Conservation (phyloP, 2,888 invertebrate genomes). For the Acrobasis suavella region DNA sequence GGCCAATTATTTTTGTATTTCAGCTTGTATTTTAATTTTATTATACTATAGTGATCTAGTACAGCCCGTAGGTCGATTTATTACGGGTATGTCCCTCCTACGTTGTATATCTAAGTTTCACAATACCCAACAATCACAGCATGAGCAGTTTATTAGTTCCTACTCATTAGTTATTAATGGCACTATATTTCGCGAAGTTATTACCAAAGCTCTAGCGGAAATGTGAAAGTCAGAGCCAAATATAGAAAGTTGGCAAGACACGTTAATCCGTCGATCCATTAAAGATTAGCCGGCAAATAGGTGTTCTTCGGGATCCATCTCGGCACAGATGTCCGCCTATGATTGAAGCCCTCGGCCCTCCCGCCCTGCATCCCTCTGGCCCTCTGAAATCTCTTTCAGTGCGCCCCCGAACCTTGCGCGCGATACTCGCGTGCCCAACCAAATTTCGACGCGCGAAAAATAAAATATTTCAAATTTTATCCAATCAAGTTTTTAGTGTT, state of each 20-base stretch:
- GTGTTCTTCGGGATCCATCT: constrained; percentile 58
- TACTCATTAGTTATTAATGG: background rate
- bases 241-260: constrained; percentile 10
- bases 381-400: constrained; percentile 16
- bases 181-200: background rate
- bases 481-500: background rate
- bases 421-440: constrained; percentile 3
- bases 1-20: too few relatives aligned
- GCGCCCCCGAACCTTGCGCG: constrained; percentile 14
- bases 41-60: too few relatives aligned
- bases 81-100: too few relatives aligned
- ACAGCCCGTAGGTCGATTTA: too few relatives aligned
- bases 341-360: constrained; percentile 43
- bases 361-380: constrained; percentile 25
- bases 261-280: constrained; percentile 46
- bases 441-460: constrained; percentile 13
- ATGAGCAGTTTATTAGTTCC: background rate
- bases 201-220: background rate
- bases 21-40: too few relatives aligned
- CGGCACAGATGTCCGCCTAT: constrained; percentile 45
- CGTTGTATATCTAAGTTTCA: too few relatives aligned
- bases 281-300: constrained; percentile 45
- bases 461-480: background rate
- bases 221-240: constrained; percentile 6
- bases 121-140: background rate